Evolutionary conservation across 1,140 invertebrate species (phyloP).

Genomic region (Telenomus remus): DNA sequence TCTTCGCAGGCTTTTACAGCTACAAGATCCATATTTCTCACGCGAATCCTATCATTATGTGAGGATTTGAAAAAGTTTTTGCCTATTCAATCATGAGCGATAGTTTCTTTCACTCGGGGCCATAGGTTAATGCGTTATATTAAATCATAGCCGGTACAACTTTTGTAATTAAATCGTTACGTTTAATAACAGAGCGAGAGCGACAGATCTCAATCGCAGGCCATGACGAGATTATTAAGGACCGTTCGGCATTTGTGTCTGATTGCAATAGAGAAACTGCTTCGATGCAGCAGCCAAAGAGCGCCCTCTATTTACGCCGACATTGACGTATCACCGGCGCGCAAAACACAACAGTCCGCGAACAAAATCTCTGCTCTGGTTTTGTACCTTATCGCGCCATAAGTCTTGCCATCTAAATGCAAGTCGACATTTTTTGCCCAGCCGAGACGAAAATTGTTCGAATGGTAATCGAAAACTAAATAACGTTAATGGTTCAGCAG

Average conservation of each 20-base stretch:
- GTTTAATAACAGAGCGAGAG: constrained; percentile 69
- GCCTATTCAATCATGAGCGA: constrained; percentile 5
- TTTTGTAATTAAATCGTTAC: constrained; percentile 74
- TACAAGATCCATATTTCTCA: constrained; percentile 2
- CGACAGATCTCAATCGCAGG: constrained; percentile 57
- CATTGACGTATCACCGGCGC: constrained; percentile 45
- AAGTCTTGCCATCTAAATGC: not conserved
- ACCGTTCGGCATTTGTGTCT: constrained; percentile 69
- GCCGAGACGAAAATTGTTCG: no score
- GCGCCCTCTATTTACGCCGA: constrained; percentile 70
- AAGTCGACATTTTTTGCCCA: not conserved
- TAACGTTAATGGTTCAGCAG: no score
- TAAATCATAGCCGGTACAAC: constrained; percentile 58
- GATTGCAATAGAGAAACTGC: constrained; percentile 61
- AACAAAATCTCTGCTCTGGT: not conserved
- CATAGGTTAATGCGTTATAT: constrained; percentile 65
- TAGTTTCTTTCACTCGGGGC: not conserved
- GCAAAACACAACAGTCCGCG: constrained; percentile 2
- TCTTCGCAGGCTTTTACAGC: not conserved
- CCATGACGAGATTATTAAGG: constrained; percentile 75
- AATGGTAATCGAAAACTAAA: no score
- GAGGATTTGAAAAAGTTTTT: constrained; percentile 11
- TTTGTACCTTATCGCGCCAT: not conserved
- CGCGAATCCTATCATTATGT: constrained; percentile 19
- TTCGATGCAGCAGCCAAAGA: constrained; percentile 46